Evolutionary conservation across 2,113 vertebrate species (phyloP).

Genomic region (Rafetus swinhoei): DNA sequence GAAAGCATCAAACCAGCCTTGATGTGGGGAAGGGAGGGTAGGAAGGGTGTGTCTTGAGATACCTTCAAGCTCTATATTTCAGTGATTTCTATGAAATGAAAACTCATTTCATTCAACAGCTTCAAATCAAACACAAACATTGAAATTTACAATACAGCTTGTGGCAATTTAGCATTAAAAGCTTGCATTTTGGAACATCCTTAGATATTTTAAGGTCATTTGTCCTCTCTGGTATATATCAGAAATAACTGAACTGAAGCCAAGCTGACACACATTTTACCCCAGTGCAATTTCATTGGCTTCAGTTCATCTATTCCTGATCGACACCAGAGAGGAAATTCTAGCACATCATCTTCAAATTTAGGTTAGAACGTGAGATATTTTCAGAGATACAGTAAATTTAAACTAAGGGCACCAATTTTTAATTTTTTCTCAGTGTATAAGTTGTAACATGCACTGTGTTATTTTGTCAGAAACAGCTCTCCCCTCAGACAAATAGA

Average conservation of each 20-base stretch:
- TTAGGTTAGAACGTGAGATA: neutral
- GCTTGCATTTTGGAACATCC: neutral
- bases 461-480: neutral
- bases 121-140: neutral
- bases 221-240: neutral
- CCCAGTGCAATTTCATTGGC: neutral
- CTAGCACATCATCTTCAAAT: neutral
- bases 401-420: neutral
- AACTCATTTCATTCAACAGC: neutral
- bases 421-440: rapidly evolving
- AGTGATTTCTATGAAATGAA: neutral
- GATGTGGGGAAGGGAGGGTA: too few relatives aligned
- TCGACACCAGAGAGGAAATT: neutral
- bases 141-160: neutral
- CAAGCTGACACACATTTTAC: neutral
- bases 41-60: too few relatives aligned
- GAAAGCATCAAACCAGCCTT: neutral
- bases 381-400: neutral
- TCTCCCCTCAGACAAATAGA: neutral
- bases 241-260: neutral
- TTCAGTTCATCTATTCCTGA: neutral
- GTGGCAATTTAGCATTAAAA: neutral
- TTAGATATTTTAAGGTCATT: neutral
- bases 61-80: neutral
- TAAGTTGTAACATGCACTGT: constrained; percentile 15